Evolutionary conservation across 2,888 invertebrate species (phyloP).

Genomic region (Nebria brevicollis): DNA sequence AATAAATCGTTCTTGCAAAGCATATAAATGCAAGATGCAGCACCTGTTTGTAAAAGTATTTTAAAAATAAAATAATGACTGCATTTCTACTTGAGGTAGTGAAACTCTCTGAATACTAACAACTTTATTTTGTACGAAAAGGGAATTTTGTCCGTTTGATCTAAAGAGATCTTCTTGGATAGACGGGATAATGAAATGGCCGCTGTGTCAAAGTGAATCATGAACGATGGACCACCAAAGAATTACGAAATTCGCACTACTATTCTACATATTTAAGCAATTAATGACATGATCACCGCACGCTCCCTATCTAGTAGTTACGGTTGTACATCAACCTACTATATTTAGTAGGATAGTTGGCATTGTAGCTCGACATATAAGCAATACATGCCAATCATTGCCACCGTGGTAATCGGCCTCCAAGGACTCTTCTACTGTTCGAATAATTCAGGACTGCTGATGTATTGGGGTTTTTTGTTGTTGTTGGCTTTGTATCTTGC

Average conservation of each 20-base stretch:
- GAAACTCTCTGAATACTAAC: not conserved
- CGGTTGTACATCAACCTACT: slow-evolving; percentile 4
- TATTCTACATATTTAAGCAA: slow-evolving; percentile 29
- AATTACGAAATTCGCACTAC: slow-evolving; percentile 7
- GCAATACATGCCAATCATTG: slow-evolving; percentile 10
- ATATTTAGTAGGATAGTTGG: not conserved
- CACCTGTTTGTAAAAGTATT: not conserved
- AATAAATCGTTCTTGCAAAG: not conserved
- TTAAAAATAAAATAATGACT: not conserved
- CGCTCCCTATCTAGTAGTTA: slow-evolving; percentile 17
- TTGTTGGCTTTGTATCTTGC: not conserved
- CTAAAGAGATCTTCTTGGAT: not conserved
- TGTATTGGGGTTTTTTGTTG: not conserved
- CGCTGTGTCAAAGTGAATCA: slow-evolving; percentile 6
- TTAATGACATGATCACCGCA: slow-evolving; percentile 16
- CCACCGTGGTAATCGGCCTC: slow-evolving; percentile 14
- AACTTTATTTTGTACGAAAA: slow-evolving; percentile 12
- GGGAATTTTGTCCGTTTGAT: slow-evolving; percentile 9
- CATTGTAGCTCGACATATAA: slow-evolving; percentile 13
- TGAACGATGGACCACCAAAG: slow-evolving; percentile 10
- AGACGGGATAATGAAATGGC: slow-evolving; percentile 2
- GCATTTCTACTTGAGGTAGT: not conserved
- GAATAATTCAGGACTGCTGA: slow-evolving; percentile 13
- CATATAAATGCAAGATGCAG: not conserved
- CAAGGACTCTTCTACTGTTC: not conserved